Conservation (phyloP, 64 coral and sea anemone genomes). For the Porites australiensis region DNA sequence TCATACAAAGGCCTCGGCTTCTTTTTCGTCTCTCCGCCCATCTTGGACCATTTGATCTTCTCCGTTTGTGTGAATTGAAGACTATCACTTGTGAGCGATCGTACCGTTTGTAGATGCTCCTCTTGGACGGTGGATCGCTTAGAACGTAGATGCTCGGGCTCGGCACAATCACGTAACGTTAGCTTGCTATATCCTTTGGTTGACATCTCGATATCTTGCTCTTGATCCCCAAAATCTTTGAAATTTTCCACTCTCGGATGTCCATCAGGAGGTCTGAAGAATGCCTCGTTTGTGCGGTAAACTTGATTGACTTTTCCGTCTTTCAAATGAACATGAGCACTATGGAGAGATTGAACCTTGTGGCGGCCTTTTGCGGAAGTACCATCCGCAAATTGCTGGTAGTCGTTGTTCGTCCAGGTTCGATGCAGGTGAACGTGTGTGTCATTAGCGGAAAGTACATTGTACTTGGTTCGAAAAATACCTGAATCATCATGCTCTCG, state of each 20-base stretch:
- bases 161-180: slow-evolving; percentile 34
- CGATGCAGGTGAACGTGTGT: slow-evolving; percentile 63
- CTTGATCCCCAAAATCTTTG: slow-evolving; percentile 29
- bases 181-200: slow-evolving; percentile 74
- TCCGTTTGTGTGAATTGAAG: slow-evolving; percentile 75
- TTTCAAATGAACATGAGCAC: slow-evolving; percentile 21
- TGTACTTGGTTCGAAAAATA: slow-evolving; percentile 75
- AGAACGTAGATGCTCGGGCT: slow-evolving; percentile 13
- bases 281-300: slow-evolving; percentile 30
- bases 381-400: slow-evolving; percentile 74
- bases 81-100: slow-evolving; percentile 24
- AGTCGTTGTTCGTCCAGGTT: slow-evolving; percentile 85
- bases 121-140: background rate
- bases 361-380: slow-evolving; percentile 67
- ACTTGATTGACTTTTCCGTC: slow-evolving; percentile 45
- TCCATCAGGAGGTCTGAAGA: slow-evolving; percentile 37
- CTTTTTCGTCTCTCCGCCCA: slow-evolving; percentile 75
- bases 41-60: slow-evolving; percentile 79
- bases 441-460: slow-evolving; percentile 31
- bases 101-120: background rate
- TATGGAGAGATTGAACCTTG: slow-evolving; percentile 54
- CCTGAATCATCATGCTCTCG: slow-evolving; percentile 93
- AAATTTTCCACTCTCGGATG: slow-evolving; percentile 77
- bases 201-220: slow-evolving; percentile 74
- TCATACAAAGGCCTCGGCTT: slow-evolving; percentile 75